Evolutionary conservation across 2,113 vertebrate species (phyloP), one percentile per base, ranked within the genome.

Genomic region (Phalacrocorax pelagicus): DNA sequence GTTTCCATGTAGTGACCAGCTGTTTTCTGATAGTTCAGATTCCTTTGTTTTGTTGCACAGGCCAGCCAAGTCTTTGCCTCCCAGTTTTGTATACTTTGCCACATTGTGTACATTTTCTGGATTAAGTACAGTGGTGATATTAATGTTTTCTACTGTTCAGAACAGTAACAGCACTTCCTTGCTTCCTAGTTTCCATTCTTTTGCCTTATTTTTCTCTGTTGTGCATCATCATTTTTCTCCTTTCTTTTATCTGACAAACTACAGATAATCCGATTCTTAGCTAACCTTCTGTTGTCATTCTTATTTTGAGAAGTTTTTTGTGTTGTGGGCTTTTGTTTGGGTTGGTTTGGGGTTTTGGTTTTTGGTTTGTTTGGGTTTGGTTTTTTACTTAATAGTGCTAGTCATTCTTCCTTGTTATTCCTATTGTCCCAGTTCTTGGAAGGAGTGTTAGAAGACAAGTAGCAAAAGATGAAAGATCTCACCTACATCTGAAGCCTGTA

Each of bases 91-190:
- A 17, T 10, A 66, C 26, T 29, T 84, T 54, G 11, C 4, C n/a
- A 54, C 0, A 0, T 8, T 55, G 18, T 44, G 8, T 73, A 36
- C 0, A 0, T 40, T 40, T 40, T 21, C 32, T 57, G 29, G 9
- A 77, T 11, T 67, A 55, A 57, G 12, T 12, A 32, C 24, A 79
- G 32, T 38, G 10, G 22, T 51, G 66, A 58, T 51, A 81, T 46
- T 13, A 70, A 27, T 23, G 2, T 44, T 49, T 82, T 71, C 21
- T 54, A 20, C 47, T 79, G 17, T 10, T 81, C 47, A 51, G 32
- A 90, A 73, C 6, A 80, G 26, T 51, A 84, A 19, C 13, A 84
- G 24, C 24, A 46, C 8, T 74, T 29, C 5, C 6, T 74, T 10
- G n/a, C 12, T 66, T 82, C 34, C 24, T 61, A 51, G 22, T 58